phyloP scores from a whole-genome alignment of 2,797 vertebrate genomes.

The Garrulus glandarius region DNA sequence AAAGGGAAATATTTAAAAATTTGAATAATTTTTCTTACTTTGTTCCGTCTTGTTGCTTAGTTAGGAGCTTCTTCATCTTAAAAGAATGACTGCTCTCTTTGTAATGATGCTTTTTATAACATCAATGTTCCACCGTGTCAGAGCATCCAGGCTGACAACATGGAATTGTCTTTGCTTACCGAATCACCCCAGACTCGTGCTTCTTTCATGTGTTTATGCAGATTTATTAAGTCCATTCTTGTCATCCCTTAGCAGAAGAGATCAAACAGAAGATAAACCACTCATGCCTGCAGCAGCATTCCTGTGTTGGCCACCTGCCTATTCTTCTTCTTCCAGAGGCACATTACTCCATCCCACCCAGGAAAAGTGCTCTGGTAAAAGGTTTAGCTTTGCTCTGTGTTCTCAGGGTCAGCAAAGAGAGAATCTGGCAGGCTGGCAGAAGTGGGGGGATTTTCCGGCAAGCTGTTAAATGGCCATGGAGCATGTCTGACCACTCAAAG shows the following conservation, averaged over 20 bases:
- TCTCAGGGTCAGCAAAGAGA: background rate
- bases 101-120: background rate
- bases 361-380: background rate
- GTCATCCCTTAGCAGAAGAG: conserved; percentile 16
- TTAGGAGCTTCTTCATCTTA: background rate
- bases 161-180: background rate
- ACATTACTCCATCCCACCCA: background rate
- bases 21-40: background rate
- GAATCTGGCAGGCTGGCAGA: background rate
- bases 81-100: background rate
- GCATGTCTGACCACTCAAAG: background rate
- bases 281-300: background rate
- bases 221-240: conserved; percentile 37
- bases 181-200: background rate
- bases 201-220: background rate
- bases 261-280: conserved; percentile 39
- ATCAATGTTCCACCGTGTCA: background rate
- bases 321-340: background rate
- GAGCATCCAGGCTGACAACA: background rate
- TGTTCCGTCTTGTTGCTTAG: background rate
- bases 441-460: background rate
- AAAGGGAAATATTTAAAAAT: accelerated
- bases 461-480: background rate
- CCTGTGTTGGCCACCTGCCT: background rate
- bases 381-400: background rate